Evolutionary conservation across 2,888 invertebrate species (phyloP).

Genomic region (Tillus elongatus): DNA sequence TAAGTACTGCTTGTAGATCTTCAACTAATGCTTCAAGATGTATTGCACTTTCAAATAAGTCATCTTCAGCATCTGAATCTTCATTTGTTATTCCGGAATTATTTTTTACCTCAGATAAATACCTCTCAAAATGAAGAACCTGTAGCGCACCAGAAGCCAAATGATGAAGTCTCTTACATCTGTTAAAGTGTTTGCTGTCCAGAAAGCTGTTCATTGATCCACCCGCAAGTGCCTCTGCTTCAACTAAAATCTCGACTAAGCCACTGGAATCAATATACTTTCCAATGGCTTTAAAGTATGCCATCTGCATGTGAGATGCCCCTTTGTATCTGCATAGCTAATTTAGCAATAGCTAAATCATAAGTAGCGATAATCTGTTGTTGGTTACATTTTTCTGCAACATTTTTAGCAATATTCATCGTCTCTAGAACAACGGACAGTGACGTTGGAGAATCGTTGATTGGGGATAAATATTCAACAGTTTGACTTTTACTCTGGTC

Average conservation of each 20-base stretch:
- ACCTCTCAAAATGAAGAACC: conserved; percentile 29
- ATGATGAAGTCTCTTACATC: conserved; percentile 32
- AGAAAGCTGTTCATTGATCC: conserved; percentile 31
- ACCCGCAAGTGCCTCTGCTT: conserved; percentile 28
- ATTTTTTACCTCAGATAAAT: conserved; percentile 18
- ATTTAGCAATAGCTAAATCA: conserved; percentile 27
- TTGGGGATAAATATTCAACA: conserved; percentile 27
- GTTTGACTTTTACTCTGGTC: conserved; percentile 22
- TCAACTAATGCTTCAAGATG: conserved; percentile 11
- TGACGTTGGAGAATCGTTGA: conserved; percentile 28
- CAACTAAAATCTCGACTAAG: conserved; percentile 28
- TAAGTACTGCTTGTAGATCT: conserved; percentile 12
- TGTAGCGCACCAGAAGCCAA: conserved; percentile 25
- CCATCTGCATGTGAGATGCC: conserved; percentile 28
- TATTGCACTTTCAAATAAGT: too few relatives aligned
- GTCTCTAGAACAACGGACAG: conserved; percentile 27
- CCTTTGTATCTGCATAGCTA: conserved; percentile 28
- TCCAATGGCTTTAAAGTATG: conserved; percentile 20
- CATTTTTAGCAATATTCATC: conserved; percentile 21
- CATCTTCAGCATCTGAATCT: too few relatives aligned
- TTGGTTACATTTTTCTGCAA: conserved; percentile 26
- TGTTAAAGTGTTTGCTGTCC: conserved; percentile 33
- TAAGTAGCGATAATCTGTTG: conserved; percentile 27
- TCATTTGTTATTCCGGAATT: not conserved
- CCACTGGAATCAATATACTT: conserved; percentile 29